A percentile compares a stretch with the other conserved stretches of the same genome.
phyloP scores from a whole-genome alignment of 2,113 vertebrate genomes.

The Dipodomys spectabilis region DNA sequence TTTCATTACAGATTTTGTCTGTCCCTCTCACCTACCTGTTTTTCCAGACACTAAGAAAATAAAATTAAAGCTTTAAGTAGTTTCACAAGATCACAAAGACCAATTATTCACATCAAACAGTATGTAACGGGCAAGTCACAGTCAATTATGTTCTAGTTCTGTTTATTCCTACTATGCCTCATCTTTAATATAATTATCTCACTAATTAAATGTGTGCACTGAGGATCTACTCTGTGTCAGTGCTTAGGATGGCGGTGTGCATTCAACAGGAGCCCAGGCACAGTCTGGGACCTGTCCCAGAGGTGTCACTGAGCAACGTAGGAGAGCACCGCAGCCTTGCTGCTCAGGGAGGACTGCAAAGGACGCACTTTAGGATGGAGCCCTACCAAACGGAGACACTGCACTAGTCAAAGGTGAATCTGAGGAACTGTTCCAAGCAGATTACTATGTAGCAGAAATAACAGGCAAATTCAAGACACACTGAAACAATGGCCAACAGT shows the following conservation, averaged over 20 bases:
- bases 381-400: not conserved
- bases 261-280: too few species aligned
- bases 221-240: too few species aligned
- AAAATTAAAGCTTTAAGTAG: not conserved
- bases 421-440: not conserved
- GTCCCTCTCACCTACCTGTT: not conserved
- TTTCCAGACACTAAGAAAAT: conserved; percentile 5
- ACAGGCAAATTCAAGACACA: not conserved
- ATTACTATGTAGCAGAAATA: not conserved
- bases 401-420: not conserved
- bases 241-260: too few species aligned
- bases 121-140: too few species aligned
- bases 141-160: too few species aligned
- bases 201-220: too few species aligned
- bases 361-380: not conserved
- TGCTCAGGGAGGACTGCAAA: not conserved
- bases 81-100: not conserved
- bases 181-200: too few species aligned
- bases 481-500: not conserved
- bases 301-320: not conserved
- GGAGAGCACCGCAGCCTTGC: not conserved
- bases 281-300: too few species aligned
- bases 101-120: too few species aligned
- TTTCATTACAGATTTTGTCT: not conserved
- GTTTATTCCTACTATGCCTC: too few species aligned